Base-by-base conservation (phyloP, 2,113 vertebrate species). In the Labeo rohita region DNA sequence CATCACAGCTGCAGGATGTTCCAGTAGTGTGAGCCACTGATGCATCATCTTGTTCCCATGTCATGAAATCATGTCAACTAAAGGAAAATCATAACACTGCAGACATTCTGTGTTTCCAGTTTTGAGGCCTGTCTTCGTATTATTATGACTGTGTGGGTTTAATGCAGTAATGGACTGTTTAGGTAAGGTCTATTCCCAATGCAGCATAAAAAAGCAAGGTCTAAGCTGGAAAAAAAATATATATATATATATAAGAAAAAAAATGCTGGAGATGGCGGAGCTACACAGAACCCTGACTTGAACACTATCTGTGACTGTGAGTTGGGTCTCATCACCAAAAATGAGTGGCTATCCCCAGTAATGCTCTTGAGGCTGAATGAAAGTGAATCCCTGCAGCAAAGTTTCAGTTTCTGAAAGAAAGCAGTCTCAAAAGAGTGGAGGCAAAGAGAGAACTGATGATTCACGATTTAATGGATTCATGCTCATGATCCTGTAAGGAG, bases 391-490 rank as follows among this genome's bases (percentile, higher is more conserved):
- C 63, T 66, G 63, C 63, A 66, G 63, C 63, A 66, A 5, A 28
- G 23, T 34, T 28, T 9, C 63, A 66, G 63, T 66, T 66, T 66
- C n/a, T 23, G n/a, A 65, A 65, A 65, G 10, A 65, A 65, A 28
- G 61, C 61, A 3, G 12, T 65, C 23, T 28, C 63, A 28, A 13
- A 66, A 34, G 63, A 34, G 28, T 66, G 63, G 63, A 66, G 63
- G 28, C 1, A 66, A 5, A 28, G 23, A 66, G 28, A 66, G 63
- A 23, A 66, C 4, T 23, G n/a, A 66, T 66, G 63, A 66, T 66
- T 66, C 63, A 65, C 11, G 63, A 65, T 28, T 65, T 65, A 65
- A 65, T 65, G 63, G 63, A 65, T 65, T 34, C 63, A 66, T 66
- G 63, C 10, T n/a, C 63, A 66, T 66, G 63, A 66, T 66, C 28